These are phyloP conservation scores for Invenusta paracnida DNA, from an alignment of 2,888 invertebrate genomes.

Conservation along the genomic window DNA sequence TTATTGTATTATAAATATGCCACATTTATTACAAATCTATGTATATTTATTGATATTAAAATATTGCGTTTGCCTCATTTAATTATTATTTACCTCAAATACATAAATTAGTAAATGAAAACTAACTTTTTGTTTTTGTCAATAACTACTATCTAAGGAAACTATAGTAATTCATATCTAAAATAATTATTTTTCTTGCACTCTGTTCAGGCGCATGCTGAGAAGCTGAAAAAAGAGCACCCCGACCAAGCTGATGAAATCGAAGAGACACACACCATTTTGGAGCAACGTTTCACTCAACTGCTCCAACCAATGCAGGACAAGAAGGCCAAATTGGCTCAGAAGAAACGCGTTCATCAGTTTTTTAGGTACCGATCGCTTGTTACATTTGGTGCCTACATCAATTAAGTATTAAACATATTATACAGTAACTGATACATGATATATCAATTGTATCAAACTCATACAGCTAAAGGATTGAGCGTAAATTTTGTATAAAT, in stretches of 20 bases:
- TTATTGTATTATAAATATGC: no score
- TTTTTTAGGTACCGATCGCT: conserved; percentile 77
- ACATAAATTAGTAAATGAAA: no score
- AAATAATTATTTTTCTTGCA: not conserved
- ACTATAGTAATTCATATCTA: no score
- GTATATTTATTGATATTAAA: no score
- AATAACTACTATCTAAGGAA: no score
- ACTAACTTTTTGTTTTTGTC: no score
- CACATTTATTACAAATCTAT: no score
- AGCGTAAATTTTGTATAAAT: no score
- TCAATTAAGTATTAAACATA: not conserved
- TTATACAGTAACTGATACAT: not conserved
- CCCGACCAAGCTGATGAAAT: conserved; percentile 95
- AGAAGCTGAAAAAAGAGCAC: conserved; percentile 83
- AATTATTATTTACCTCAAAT: no score
- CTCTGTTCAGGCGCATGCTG: conserved; percentile 70
- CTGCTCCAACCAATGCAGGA: conserved; percentile 86
- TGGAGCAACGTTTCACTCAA: conserved; percentile 72
- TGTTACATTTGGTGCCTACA: not conserved
- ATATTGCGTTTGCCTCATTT: no score
- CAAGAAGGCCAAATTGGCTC: conserved; percentile 80
- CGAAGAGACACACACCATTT: conserved; percentile 85
- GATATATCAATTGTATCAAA: not conserved
- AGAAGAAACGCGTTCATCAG: conserved; percentile 75
- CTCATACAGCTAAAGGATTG: no score